A percentile compares a stretch with the other conserved stretches of the same genome.
Conservation (phyloP, 1,140 invertebrate species). For the Diorhabda carinulata region DNA sequence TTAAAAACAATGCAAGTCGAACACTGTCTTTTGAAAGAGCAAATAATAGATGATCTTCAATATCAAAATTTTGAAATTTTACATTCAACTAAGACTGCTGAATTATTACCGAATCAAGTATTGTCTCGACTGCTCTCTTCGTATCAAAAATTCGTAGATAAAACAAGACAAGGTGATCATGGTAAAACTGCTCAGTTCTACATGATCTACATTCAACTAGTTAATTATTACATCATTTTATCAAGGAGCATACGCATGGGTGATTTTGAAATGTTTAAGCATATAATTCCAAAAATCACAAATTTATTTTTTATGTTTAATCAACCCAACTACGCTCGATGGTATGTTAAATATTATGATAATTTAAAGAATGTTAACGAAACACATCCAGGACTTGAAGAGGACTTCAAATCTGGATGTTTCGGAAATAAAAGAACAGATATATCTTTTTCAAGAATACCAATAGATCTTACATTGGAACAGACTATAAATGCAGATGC, state of each 20-base stretch:
- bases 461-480: conserved; percentile 36
- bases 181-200: conserved; percentile 27
- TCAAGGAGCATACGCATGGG: conserved; percentile 15
- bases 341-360: conserved; percentile 14
- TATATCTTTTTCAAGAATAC: conserved; percentile 30
- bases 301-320: conserved; percentile 25
- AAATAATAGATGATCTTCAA: conserved; percentile 14
- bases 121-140: conserved; percentile 13
- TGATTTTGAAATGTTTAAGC: conserved; percentile 18
- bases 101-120: conserved; percentile 18
- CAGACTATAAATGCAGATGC: conserved; percentile 40
- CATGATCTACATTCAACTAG: conserved; percentile 16
- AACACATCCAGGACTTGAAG: conserved; percentile 24
- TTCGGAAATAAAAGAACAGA: conserved; percentile 28
- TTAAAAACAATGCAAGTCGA: not conserved
- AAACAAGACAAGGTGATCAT: conserved; percentile 22
- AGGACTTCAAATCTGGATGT: conserved; percentile 15
- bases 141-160: conserved; percentile 8
- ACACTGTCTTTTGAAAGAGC: not conserved
- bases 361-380: conserved; percentile 23
- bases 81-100: not conserved
- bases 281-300: conserved; percentile 17
- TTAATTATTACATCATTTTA: conserved; percentile 20
- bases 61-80: conserved; percentile 18
- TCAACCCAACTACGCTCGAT: conserved; percentile 25